Base-by-base conservation (phyloP, 2,797 vertebrate genomes). In the Amazona finschi region DNA sequence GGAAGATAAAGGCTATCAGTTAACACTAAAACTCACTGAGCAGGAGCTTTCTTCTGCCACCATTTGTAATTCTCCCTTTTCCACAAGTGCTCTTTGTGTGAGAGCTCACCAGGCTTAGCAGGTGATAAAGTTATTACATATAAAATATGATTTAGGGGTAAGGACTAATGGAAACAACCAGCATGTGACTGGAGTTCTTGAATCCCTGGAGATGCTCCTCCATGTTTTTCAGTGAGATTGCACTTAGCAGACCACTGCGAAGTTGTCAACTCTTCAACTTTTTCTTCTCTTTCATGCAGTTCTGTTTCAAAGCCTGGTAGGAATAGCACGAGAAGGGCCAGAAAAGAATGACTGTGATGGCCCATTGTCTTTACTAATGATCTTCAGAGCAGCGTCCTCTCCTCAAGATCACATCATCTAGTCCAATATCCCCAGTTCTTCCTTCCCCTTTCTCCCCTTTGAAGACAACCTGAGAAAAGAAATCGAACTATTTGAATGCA, bases 361-460 rank as follows among this genome's bases (percentile, higher is more conserved):
- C 84, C 72, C 60, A 21, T 5, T 25, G 70, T 60, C 71, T 89
- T 38, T 61, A 71, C 82, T 95, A 96, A 95, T 97, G 98, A 89
- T 98, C 98, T 94, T 98, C 98, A 46, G 98, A 97, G 97, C 99
- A 99, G 88, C 89, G 97, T 94, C 99, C 99, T 98, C 97, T 99
- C 93, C 96, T 98, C 97, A 99, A 96, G 96, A 97, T 98, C 95
- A 99, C 98, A 85, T 99, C 99, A 55, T 99, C 99, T 96, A 99
- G 97, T 9, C 98, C 98, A 97, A 99, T 98, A 96, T 99, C 98
- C 6, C 99, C 99, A 2, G 94, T 96, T 94, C 98, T 96, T 87
- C 98, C 98, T 89, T 97, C 98, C 94, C 98, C 98, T 38, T 98
- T 98, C 94, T 99, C 99, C 3, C 99, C 99, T 97, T 98, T 99